A percentile compares a stretch with the other conserved stretches of the same genome.
These are phyloP conservation scores for Musca vetustissima DNA, from an alignment of 1,140 invertebrate species.

Conservation along the genomic window DNA sequence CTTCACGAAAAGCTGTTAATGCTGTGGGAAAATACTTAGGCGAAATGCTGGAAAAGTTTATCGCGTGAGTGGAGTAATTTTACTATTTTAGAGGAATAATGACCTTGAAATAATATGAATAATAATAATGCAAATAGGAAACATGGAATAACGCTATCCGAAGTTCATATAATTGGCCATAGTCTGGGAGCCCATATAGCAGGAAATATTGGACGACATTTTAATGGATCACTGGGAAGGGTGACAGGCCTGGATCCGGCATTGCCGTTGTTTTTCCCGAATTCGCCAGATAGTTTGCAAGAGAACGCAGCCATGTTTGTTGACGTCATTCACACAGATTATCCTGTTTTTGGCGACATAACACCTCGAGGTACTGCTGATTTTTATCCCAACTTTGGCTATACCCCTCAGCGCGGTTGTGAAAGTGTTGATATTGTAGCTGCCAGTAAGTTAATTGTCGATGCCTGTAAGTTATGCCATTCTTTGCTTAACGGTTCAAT, in stretches of 20 bases:
- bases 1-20: constrained; percentile 34
- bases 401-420: constrained; percentile 67
- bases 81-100: not conserved
- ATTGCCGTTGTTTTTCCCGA: constrained; percentile 60
- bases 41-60: constrained; percentile 37
- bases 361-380: constrained; percentile 62
- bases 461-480: constrained; percentile 42
- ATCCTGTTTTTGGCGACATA: constrained; percentile 61
- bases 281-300: constrained; percentile 55
- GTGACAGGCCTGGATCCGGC: constrained; percentile 66
- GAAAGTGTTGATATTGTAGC: constrained; percentile 44
- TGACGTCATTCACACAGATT: constrained; percentile 63
- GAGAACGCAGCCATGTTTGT: constrained; percentile 59
- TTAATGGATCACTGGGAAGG: constrained; percentile 55
- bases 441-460: constrained; percentile 46
- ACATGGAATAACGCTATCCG: constrained; percentile 42
- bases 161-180: constrained; percentile 63
- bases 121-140: constrained; percentile 17
- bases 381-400: constrained; percentile 66
- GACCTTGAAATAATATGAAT: not conserved
- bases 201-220: constrained; percentile 60
- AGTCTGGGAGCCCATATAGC: constrained; percentile 64
- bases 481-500: not conserved
- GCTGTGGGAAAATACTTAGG: constrained; percentile 35
- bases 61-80: constrained; percentile 35